Evolutionary conservation across 2,113 vertebrate species (phyloP).

Genomic region (Suricata suricatta): DNA sequence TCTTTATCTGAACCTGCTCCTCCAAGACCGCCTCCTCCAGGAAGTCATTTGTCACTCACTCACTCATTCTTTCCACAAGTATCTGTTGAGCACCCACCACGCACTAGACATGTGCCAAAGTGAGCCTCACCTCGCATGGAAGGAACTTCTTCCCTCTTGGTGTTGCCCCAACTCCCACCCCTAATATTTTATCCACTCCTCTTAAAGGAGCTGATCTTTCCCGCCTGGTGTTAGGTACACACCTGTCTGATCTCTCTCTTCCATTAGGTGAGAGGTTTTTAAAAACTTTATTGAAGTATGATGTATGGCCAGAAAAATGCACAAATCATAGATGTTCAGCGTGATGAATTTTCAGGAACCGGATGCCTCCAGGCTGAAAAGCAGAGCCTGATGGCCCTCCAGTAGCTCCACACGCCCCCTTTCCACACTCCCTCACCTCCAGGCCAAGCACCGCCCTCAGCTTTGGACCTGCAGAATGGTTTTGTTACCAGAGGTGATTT

Average conservation of each 20-base stretch:
- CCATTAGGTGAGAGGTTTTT: not conserved
- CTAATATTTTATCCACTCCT: not conserved
- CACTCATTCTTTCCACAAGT: not conserved
- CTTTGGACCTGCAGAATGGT: not conserved
- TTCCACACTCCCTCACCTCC: not conserved
- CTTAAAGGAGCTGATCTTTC: not conserved
- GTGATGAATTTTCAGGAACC: not conserved
- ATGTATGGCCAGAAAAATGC: not conserved
- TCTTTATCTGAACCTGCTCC: not conserved
- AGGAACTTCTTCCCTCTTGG: not conserved
- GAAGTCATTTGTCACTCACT: not conserved
- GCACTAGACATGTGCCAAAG: not conserved
- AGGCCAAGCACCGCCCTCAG: not conserved
- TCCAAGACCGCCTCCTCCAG: not conserved
- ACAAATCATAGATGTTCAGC: not conserved
- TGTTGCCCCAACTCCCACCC: not conserved
- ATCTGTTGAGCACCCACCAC: fast-evolving
- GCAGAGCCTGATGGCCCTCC: not conserved
- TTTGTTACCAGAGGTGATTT: not conserved
- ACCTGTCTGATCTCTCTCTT: not conserved
- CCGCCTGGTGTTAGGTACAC: not conserved
- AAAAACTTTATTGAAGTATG: not conserved
- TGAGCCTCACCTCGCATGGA: not conserved
- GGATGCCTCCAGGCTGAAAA: not conserved
- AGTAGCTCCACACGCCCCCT: fast-evolving